Evolutionary conservation across 2,113 vertebrate genomes (phyloP).

Genomic region (Tachysurus vachellii): DNA sequence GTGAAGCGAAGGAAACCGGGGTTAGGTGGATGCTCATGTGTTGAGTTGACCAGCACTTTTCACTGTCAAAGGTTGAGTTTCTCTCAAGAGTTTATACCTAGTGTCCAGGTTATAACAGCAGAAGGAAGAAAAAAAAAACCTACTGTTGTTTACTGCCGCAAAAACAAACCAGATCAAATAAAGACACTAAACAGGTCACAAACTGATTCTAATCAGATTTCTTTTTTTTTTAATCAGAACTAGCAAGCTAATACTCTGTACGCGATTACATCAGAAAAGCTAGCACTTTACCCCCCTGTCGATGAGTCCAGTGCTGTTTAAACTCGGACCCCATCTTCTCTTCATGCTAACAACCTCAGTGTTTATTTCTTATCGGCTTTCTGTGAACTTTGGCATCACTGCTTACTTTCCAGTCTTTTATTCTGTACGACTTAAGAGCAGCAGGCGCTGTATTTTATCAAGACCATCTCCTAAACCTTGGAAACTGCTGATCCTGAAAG

Average conservation of each 20-base stretch:
- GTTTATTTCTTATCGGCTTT: neutral
- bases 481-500: neutral
- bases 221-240: neutral
- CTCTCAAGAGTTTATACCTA: neutral
- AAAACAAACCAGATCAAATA: neutral
- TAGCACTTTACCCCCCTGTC: neutral
- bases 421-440: neutral
- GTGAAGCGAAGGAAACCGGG: neutral
- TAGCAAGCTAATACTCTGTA: neutral
- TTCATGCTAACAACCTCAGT: conserved; percentile 66
- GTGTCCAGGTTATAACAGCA: neutral
- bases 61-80: neutral
- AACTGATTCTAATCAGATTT: neutral
- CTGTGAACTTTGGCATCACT: neutral
- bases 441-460: neutral
- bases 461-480: conserved; percentile 21
- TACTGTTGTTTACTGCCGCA: too few relatives aligned
- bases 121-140: neutral
- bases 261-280: accelerated
- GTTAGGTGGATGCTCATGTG: neutral
- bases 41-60: neutral
- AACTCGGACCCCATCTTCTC: conserved; percentile 51
- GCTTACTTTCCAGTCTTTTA: neutral
- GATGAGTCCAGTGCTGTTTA: neutral
- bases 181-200: neutral